A percentile compares a stretch with the other conserved stretches of the same genome.
These are phyloP conservation scores for Marasmarcha lunaedactyla DNA, from an alignment of 2,888 invertebrate species.

Conservation along the genomic window DNA sequence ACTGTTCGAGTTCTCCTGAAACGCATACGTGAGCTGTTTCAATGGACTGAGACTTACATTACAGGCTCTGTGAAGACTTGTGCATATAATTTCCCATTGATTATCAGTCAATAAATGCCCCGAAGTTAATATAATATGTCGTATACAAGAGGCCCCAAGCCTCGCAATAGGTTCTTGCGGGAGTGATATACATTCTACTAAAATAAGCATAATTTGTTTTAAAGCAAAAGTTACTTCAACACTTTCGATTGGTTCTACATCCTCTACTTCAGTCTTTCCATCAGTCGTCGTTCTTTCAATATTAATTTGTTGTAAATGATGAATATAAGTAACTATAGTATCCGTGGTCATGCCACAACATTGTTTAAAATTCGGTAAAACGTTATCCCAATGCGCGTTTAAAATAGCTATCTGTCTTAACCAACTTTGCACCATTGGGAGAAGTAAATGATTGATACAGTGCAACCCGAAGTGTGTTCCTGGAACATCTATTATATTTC, in stretches of 20 bases:
- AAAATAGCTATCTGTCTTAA: slow-evolving; percentile 80
- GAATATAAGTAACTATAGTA: slow-evolving; percentile 87
- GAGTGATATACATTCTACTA: slow-evolving; percentile 92
- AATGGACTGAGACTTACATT: slow-evolving; percentile 89
- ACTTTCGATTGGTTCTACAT: slow-evolving; percentile 68
- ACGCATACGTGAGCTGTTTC: slow-evolving; percentile 89
- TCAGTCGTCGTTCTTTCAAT: slow-evolving; percentile 43
- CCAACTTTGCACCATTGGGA: slow-evolving; percentile 96
- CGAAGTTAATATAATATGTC: slow-evolving; percentile 86
- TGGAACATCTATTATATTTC: slow-evolving; percentile 81
- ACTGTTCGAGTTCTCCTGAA: slow-evolving; percentile 91
- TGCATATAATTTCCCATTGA: slow-evolving; percentile 90
- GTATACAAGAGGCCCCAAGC: slow-evolving; percentile 91
- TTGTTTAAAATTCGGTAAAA: slow-evolving; percentile 93
- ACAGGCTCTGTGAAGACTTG: slow-evolving; percentile 85
- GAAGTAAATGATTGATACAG: slow-evolving; percentile 89
- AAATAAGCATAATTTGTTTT: slow-evolving; percentile 85
- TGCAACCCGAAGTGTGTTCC: slow-evolving; percentile 92
- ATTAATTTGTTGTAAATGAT: slow-evolving; percentile 76
- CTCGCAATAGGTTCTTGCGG: slow-evolving; percentile 91
- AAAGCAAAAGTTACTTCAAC: slow-evolving; percentile 79
- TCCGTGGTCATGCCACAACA: slow-evolving; percentile 94
- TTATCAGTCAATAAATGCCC: slow-evolving; percentile 83
- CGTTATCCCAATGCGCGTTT: slow-evolving; percentile 78
- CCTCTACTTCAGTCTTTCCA: slow-evolving; percentile 40